A percentile compares a stretch with the other conserved stretches of the same genome.
Conservation (phyloP, 2,888 invertebrate species). For the Meiosimyza decipiens region DNA sequence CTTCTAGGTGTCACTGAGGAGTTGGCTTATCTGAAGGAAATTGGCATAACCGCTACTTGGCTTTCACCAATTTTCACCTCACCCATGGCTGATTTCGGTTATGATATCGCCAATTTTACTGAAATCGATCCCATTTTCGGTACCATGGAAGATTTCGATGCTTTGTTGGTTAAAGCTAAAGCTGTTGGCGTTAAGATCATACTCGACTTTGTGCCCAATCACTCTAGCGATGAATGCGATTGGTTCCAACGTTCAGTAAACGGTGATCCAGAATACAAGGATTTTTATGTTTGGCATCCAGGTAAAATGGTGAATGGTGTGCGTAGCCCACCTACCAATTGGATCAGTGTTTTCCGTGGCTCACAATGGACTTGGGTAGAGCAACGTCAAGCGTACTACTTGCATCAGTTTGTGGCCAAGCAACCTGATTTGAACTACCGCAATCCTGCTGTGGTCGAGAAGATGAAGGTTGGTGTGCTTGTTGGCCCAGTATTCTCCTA, state of each 20-base stretch:
- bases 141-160: slow-evolving; percentile 76
- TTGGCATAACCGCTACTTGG: slow-evolving; percentile 77
- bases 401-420: slow-evolving; percentile 72
- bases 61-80: slow-evolving; percentile 81
- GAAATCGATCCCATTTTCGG: slow-evolving; percentile 78
- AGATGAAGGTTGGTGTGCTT: slow-evolving; percentile 68
- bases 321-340: slow-evolving; percentile 68
- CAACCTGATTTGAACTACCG: slow-evolving; percentile 78
- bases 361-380: slow-evolving; percentile 74
- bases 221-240: slow-evolving; percentile 78
- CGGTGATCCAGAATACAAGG: slow-evolving; percentile 72
- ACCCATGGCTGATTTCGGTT: slow-evolving; percentile 83
- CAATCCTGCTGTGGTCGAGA: slow-evolving; percentile 67
- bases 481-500: slow-evolving; percentile 47
- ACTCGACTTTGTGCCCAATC: slow-evolving; percentile 70
- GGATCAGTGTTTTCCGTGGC: slow-evolving; percentile 70
- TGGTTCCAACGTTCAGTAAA: slow-evolving; percentile 83
- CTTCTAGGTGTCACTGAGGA: slow-evolving; percentile 71
- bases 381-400: slow-evolving; percentile 71
- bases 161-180: slow-evolving; percentile 70
- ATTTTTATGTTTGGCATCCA: slow-evolving; percentile 81
- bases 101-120: slow-evolving; percentile 78
- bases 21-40: slow-evolving; percentile 74
- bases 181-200: slow-evolving; percentile 67
- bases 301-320: slow-evolving; percentile 61